These are phyloP conservation scores for Oenanthe oenanthe DNA, from an alignment of 2,113 vertebrate species.

Conservation along the genomic window DNA sequence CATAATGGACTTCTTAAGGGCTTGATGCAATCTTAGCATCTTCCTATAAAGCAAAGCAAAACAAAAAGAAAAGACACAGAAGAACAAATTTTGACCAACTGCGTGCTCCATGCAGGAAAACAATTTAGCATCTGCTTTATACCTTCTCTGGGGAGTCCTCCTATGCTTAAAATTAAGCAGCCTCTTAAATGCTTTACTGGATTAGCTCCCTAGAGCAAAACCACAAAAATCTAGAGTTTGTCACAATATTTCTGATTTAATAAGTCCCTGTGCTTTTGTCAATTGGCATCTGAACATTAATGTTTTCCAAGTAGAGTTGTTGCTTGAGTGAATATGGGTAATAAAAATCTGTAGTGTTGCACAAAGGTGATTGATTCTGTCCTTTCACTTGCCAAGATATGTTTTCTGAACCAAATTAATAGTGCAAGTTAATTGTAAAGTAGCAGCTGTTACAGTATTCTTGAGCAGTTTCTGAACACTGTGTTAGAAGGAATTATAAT, in stretches of 20 bases:
- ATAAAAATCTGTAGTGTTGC: slow-evolving; percentile 16
- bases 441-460: not conserved
- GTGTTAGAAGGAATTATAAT: not conserved
- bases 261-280: slow-evolving; percentile 50
- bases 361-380: not conserved
- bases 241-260: slow-evolving; percentile 61
- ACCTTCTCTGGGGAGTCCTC: slow-evolving; percentile 23
- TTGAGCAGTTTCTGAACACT: not conserved
- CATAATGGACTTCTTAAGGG: not conserved
- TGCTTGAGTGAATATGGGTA: slow-evolving; percentile 10
- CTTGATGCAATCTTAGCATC: not conserved
- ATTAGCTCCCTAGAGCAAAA: slow-evolving; percentile 36
- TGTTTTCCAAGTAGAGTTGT: slow-evolving; percentile 7
- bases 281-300: slow-evolving; percentile 42
- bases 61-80: not conserved
- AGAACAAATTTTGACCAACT: slow-evolving; percentile 43
- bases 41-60: not conserved
- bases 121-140: slow-evolving; percentile 43
- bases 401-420: slow-evolving; percentile 9
- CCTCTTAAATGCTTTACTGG: slow-evolving; percentile 53
- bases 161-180: slow-evolving; percentile 56
- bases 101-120: not conserved
- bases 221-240: not conserved
- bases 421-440: not conserved
- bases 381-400: not conserved